A percentile compares a stretch with the other conserved stretches of the same genome.
Evolutionary conservation across 2,888 invertebrate species (phyloP).

Genomic region (Tipula confusa): DNA sequence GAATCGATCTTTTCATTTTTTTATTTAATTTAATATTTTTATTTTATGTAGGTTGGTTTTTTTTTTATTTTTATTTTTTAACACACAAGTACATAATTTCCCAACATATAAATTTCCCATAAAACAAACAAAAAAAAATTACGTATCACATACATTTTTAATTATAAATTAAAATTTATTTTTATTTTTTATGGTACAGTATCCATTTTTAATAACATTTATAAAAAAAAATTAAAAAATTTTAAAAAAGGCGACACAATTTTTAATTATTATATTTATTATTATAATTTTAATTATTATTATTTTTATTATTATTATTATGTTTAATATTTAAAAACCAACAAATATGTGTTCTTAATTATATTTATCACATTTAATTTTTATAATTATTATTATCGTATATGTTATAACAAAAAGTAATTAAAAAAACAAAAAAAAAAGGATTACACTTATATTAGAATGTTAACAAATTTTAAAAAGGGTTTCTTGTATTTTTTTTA

Average conservation of each 20-base stretch:
- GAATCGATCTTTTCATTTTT: constrained; percentile 25
- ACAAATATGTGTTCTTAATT: background rate
- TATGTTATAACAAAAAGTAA: no score
- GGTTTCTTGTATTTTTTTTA: background rate
- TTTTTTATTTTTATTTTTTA: no score
- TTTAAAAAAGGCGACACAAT: background rate
- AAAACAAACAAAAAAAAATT: background rate
- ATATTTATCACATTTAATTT: background rate
- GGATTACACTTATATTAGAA: background rate
- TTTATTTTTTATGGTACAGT: constrained; percentile 9
- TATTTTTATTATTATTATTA: background rate
- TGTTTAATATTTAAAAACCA: background rate
- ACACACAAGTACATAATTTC: constrained; percentile 25
- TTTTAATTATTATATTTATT: background rate
- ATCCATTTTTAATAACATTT: constrained; percentile 25
- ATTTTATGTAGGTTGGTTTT: background rate
- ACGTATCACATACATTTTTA: constrained; percentile 13
- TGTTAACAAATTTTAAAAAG: background rate
- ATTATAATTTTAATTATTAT: background rate
- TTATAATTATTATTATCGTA: constrained; percentile 20
- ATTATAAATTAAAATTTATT: constrained; percentile 9
- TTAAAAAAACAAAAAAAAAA: background rate
- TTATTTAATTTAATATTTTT: no score
- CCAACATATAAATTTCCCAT: background rate
- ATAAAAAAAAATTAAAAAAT: no score